Conservation (phyloP, 1,140 invertebrate species). For the Heliconius congener region DNA sequence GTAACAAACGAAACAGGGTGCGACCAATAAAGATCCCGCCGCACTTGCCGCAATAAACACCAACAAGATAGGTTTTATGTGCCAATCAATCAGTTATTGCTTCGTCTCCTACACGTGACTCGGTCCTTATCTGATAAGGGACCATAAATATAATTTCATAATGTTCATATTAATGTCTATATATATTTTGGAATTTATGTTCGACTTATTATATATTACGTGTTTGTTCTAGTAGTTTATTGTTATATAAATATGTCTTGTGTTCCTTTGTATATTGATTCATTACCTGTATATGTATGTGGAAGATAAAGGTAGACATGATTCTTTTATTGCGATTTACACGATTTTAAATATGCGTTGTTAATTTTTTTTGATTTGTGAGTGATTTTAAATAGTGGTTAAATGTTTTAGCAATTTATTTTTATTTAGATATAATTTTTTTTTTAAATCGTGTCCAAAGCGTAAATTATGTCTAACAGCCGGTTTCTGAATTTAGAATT, state of each 20-base stretch:
- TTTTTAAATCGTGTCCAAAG: too few species aligned
- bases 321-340: neutral
- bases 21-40: too few species aligned
- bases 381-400: too few species aligned
- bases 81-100: slow-evolving; percentile 40
- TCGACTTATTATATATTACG: slow-evolving; percentile 6
- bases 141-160: slow-evolving; percentile 29
- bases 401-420: too few species aligned
- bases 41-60: slow-evolving; percentile 27
- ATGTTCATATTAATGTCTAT: slow-evolving; percentile 22
- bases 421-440: too few species aligned
- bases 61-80: slow-evolving; percentile 28
- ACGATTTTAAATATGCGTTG: neutral
- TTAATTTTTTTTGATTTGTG: neutral
- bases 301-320: too few species aligned
- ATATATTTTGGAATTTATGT: slow-evolving; percentile 38
- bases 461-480: too few species aligned
- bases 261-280: slow-evolving; percentile 5
- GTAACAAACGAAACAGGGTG: too few species aligned
- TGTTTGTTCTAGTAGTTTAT: slow-evolving; percentile 15
- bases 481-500: too few species aligned
- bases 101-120: slow-evolving; percentile 30
- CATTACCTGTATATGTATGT: neutral
- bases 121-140: slow-evolving; percentile 27
- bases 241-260: neutral